phyloP scores from a whole-genome alignment of 2,797 vertebrate genomes.

The Antennarius maculatus region DNA sequence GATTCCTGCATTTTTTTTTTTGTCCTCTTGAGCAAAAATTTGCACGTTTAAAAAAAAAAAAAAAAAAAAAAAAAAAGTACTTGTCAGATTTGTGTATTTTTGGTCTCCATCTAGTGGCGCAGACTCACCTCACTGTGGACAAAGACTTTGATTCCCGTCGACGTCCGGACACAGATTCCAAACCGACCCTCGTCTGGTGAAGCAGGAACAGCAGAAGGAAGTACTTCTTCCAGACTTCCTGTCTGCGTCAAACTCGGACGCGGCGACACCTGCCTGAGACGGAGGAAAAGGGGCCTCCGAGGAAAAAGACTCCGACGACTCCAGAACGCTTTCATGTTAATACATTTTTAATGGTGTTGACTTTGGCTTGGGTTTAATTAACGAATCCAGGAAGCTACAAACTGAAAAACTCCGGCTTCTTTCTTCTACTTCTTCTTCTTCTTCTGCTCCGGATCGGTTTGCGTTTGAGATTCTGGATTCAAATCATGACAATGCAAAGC shows the following conservation, averaged over 20 bases:
- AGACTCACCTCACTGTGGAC: conserved; percentile 15
- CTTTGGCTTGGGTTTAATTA: conserved; percentile 68
- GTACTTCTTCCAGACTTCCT: neutral
- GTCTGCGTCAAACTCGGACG: neutral
- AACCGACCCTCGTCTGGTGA: neutral
- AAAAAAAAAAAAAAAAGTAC: conserved; percentile 4
- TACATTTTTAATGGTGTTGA: conserved; percentile 72
- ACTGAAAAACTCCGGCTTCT: neutral
- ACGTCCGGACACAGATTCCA: neutral
- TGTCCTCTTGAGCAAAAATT: neutral
- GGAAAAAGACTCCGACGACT: conserved; percentile 23
- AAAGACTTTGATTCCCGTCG: neutral
- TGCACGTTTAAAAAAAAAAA: conserved; percentile 16
- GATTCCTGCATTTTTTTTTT: neutral
- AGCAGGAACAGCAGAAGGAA: neutral
- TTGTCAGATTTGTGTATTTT: conserved; percentile 20
- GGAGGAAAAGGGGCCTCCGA: neutral
- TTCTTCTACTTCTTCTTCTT: neutral
- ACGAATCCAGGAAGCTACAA: conserved; percentile 42
- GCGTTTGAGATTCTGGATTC: conserved; percentile 37
- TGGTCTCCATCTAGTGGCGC: conserved; percentile 73
- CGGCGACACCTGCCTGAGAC: conserved; percentile 17
- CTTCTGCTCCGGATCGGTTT: neutral
- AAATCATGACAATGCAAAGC: conserved; percentile 54
- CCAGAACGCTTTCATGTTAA: conserved; percentile 42